These are phyloP conservation scores for Achlya flavicornis DNA, from an alignment of 2,888 invertebrate genomes.

Conservation along the genomic window DNA sequence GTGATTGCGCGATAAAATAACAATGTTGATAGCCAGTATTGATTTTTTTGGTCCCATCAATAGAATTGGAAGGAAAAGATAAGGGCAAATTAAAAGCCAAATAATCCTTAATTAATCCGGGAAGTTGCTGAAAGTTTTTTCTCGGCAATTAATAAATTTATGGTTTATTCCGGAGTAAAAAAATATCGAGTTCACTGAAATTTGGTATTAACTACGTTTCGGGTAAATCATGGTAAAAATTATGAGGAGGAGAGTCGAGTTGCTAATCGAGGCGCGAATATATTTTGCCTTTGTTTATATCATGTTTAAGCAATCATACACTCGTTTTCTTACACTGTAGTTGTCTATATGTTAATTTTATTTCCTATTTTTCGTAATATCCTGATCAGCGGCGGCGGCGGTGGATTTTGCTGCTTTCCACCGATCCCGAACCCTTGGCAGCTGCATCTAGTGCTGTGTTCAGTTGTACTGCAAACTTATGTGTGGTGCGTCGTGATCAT, in stretches of 20 bases:
- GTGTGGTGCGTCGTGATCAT: slow-evolving; percentile 46
- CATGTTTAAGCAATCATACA: too few species aligned
- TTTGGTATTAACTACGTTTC: too few species aligned
- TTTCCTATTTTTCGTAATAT: slow-evolving; percentile 54
- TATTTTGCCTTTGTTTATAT: too few species aligned
- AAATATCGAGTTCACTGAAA: too few species aligned
- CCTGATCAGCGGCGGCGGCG: slow-evolving; percentile 49
- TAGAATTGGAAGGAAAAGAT: background rate
- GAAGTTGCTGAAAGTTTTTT: too few species aligned
- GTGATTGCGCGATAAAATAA: slow-evolving; percentile 22
- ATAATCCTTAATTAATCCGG: slow-evolving; percentile 5
- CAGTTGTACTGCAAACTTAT: slow-evolving; percentile 44
- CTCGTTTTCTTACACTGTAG: too few species aligned
- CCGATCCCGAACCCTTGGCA: slow-evolving; percentile 53
- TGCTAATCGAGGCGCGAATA: too few species aligned
- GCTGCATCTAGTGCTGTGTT: slow-evolving; percentile 50
- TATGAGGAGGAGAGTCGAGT: too few species aligned
- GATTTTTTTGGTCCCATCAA: background rate
- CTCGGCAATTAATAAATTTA: too few species aligned
- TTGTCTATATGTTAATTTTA: background rate
- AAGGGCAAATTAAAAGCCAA: background rate
- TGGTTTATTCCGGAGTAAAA: too few species aligned
- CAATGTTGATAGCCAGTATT: slow-evolving; percentile 21
- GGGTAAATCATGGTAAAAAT: too few species aligned
- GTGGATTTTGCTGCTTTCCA: slow-evolving; percentile 41